phyloP scores from a whole-genome alignment of 2,113 vertebrate species.

The Oreotragus oreotragus region DNA sequence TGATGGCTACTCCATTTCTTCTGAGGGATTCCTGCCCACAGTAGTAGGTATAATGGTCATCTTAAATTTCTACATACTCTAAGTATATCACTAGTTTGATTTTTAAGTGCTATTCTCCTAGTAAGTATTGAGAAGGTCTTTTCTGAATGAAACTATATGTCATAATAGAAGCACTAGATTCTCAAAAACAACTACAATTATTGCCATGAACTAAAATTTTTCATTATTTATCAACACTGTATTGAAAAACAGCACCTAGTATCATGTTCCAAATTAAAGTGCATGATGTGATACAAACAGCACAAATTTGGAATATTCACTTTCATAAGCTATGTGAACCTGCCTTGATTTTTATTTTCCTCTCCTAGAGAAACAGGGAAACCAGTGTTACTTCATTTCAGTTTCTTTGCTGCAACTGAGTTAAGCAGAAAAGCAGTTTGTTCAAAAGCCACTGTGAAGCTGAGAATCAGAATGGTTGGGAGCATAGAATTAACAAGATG shows the following conservation, averaged over 20 bases:
- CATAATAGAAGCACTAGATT: background rate
- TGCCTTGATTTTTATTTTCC: background rate
- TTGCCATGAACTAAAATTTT: background rate
- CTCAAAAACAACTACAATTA: background rate
- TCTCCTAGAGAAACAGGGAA: background rate
- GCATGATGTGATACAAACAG: background rate
- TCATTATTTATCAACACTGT: background rate
- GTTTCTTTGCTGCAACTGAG: background rate
- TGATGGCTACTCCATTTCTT: too few species aligned
- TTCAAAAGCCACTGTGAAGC: background rate
- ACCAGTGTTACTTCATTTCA: background rate
- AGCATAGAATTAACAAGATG: background rate
- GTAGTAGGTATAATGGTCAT: too few species aligned
- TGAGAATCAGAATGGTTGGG: background rate
- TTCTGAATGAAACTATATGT: background rate
- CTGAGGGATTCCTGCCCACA: too few species aligned
- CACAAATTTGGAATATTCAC: background rate
- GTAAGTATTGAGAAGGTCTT: background rate
- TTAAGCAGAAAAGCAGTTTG: background rate
- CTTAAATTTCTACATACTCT: background rate
- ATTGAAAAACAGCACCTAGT: background rate
- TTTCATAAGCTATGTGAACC: background rate
- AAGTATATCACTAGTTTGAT: background rate
- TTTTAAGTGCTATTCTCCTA: background rate
- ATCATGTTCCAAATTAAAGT: background rate